Evolutionary conservation across 2,888 invertebrate genomes (phyloP).

Genomic region (Phalera bucephala): DNA sequence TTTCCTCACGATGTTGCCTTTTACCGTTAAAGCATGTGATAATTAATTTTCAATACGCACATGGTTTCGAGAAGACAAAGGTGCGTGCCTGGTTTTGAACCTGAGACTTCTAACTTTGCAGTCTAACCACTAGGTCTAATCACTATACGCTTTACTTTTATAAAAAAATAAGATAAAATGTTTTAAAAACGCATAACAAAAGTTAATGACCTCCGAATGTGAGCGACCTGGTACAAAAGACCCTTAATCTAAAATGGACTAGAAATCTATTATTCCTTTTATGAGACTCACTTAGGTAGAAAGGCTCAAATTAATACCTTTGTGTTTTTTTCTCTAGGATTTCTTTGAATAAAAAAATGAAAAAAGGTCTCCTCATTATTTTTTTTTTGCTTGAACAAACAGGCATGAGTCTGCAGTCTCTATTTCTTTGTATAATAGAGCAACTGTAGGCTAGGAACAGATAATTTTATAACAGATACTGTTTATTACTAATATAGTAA

Average conservation of each 20-base stretch:
- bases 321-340: constrained; percentile 8
- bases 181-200: too few relatives aligned
- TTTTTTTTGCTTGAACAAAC: constrained; percentile 12
- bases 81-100: too few relatives aligned
- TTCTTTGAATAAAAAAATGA: constrained; percentile 15
- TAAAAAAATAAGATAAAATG: too few relatives aligned
- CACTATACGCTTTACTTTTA: too few relatives aligned
- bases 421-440: constrained; percentile 18
- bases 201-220: neutral
- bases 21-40: too few relatives aligned
- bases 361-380: constrained; percentile 7
- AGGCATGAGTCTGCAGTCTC: constrained; percentile 21
- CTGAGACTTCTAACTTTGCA: too few relatives aligned
- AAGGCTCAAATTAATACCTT: constrained; percentile 12
- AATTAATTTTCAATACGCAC: too few relatives aligned
- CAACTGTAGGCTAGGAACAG: neutral
- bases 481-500: too few relatives aligned
- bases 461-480: too few relatives aligned
- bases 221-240: neutral
- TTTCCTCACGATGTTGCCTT: too few relatives aligned
- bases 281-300: constrained; percentile 11
- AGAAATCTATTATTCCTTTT: constrained; percentile 1
- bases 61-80: too few relatives aligned
- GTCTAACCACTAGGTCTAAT: too few relatives aligned
- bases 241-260: neutral